Evolutionary conservation across 2,797 vertebrate species (phyloP).

Genomic region (Antrozous pallidus): DNA sequence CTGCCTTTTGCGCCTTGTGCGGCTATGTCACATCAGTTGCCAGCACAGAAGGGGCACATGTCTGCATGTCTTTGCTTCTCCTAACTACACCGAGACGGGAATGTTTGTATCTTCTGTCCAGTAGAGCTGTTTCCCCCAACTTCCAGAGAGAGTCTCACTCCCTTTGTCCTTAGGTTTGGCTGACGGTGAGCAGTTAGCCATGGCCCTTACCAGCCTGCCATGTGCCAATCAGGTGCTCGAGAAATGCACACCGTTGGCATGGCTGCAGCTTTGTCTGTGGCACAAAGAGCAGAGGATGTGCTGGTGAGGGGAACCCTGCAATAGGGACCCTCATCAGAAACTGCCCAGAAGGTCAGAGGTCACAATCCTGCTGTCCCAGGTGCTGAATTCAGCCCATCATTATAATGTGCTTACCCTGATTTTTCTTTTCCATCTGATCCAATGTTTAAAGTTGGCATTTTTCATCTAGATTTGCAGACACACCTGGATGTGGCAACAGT

Average conservation of each 20-base stretch:
- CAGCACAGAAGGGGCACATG: constrained; percentile 60
- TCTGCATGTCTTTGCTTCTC: constrained; percentile 44
- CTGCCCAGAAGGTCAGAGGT: neutral
- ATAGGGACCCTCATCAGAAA: rapidly evolving
- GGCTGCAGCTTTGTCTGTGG: neutral
- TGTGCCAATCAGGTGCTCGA: neutral
- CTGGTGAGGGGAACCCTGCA: neutral
- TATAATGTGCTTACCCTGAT: neutral
- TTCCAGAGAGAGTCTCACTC: neutral
- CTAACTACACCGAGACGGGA: constrained; percentile 9
- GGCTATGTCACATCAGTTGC: constrained; percentile 61
- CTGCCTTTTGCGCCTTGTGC: constrained; percentile 50
- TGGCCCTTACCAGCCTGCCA: neutral
- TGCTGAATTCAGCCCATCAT: neutral
- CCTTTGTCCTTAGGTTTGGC: constrained; percentile 43
- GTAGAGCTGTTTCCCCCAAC: neutral
- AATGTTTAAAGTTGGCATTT: neutral
- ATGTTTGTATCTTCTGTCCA: neutral
- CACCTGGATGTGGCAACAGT: neutral
- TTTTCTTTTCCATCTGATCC: neutral
- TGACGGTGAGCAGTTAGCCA: neutral
- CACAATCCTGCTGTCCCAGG: neutral
- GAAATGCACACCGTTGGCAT: neutral
- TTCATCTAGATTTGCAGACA: neutral
- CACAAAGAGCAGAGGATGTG: neutral